Conservation (phyloP, 2,113 vertebrate species). For the Austrofundulus limnaeus region DNA sequence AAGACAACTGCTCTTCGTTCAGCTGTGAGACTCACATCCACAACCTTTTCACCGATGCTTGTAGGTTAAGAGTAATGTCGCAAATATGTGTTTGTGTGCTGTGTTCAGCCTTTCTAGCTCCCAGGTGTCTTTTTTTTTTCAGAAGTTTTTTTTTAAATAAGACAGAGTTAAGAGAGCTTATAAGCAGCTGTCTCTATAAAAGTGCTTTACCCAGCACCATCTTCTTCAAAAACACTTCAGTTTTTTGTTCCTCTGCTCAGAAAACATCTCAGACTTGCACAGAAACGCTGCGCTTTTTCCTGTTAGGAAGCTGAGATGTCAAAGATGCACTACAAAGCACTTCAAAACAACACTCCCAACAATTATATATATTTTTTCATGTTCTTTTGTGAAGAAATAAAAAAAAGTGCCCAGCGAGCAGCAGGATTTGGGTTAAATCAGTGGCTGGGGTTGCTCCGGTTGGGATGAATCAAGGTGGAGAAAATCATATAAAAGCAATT, state of each 20-base stretch:
- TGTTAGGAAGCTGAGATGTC: conserved; percentile 46
- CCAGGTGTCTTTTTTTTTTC: conserved; percentile 34
- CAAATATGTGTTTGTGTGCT: conserved; percentile 13
- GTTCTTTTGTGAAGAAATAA: neutral
- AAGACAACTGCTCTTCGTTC: conserved; percentile 75
- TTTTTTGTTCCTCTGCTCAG: conserved; percentile 42
- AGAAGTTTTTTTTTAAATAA: conserved; percentile 13
- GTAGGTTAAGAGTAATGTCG: conserved; percentile 27
- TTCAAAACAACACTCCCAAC: conserved; percentile 11
- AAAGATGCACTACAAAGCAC: conserved; percentile 31
- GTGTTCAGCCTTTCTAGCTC: conserved; percentile 39
- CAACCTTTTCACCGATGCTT: conserved; percentile 37
- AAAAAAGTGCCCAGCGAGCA: conserved; percentile 8
- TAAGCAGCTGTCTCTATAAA: conserved; percentile 54
- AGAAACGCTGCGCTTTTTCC: conserved; percentile 42
- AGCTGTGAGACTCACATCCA: conserved; percentile 49
- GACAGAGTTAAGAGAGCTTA: conserved; percentile 31
- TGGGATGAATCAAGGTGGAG: conserved; percentile 36
- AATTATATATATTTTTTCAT: neutral
- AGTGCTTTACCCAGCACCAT: conserved; percentile 45
- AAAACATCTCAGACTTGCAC: conserved; percentile 45
- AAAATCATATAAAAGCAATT: conserved; percentile 31
- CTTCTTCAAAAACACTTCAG: conserved; percentile 37
- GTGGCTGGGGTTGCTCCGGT: neutral
- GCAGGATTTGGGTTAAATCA: conserved; percentile 18